phyloP scores from a whole-genome alignment of 2,888 invertebrate genomes.

The Lasioglossum calceatum region DNA sequence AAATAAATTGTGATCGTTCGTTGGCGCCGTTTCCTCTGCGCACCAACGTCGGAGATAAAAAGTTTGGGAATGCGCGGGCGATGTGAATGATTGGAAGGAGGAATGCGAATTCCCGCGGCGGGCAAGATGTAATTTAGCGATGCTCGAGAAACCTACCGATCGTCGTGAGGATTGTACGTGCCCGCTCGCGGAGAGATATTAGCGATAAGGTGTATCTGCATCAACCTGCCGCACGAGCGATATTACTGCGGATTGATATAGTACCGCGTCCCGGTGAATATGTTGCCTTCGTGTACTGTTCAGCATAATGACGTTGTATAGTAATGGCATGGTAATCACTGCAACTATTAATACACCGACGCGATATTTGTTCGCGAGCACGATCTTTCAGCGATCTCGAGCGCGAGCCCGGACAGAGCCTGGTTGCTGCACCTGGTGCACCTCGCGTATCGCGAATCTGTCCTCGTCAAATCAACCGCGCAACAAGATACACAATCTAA shows the following conservation, averaged over 20 bases:
- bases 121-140: slow-evolving; percentile 65
- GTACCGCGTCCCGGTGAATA: slow-evolving; percentile 68
- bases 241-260: slow-evolving; percentile 72
- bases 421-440: slow-evolving; percentile 28
- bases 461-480: not conserved
- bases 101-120: slow-evolving; percentile 57
- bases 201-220: slow-evolving; percentile 72
- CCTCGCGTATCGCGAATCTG: slow-evolving; percentile 20
- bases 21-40: no score
- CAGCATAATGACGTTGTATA: slow-evolving; percentile 72
- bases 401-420: slow-evolving; percentile 37
- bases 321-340: slow-evolving; percentile 72
- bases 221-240: slow-evolving; percentile 70
- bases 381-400: slow-evolving; percentile 64
- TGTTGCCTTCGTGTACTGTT: slow-evolving; percentile 70
- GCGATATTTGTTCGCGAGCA: slow-evolving; percentile 68
- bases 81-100: slow-evolving; percentile 39
- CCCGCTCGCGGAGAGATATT: slow-evolving; percentile 67
- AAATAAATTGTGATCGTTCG: not conserved
- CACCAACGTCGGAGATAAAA: not conserved
- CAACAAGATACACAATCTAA: not conserved
- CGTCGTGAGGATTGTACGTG: slow-evolving; percentile 60
- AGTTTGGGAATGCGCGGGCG: slow-evolving; percentile 34
- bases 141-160: slow-evolving; percentile 69
- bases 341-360: slow-evolving; percentile 69